A percentile compares a stretch with the other conserved stretches of the same genome.
Evolutionary conservation across 1,140 invertebrate species (phyloP).

Genomic region (Probaryconus sp.): DNA sequence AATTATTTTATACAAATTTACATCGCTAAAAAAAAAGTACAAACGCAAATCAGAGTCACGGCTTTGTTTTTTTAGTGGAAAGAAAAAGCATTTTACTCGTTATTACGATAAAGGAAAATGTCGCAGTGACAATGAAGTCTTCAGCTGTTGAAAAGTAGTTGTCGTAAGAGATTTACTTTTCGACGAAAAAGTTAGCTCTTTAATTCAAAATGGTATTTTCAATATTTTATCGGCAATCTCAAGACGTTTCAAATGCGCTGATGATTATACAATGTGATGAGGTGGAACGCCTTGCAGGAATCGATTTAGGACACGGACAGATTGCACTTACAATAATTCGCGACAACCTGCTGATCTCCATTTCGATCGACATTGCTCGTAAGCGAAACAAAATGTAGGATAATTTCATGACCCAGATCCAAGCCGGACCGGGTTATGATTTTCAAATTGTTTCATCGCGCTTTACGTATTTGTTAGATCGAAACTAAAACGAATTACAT

Average conservation of each 20-base stretch:
- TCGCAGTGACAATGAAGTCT: slow-evolving; percentile 17
- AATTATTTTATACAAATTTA: too few relatives aligned
- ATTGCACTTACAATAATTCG: slow-evolving; percentile 40
- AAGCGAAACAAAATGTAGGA: slow-evolving; percentile 24
- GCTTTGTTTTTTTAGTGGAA: too few relatives aligned
- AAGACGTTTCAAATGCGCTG: slow-evolving; percentile 11
- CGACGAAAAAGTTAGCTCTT: slow-evolving; percentile 6
- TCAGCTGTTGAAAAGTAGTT: slow-evolving; percentile 27
- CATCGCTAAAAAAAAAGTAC: too few relatives aligned
- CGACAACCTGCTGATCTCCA: slow-evolving; percentile 31
- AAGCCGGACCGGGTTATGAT: slow-evolving; percentile 39
- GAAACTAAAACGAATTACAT: neutral
- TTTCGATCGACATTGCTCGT: slow-evolving; percentile 20
- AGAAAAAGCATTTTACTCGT: too few relatives aligned
- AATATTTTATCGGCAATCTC: slow-evolving; percentile 27
- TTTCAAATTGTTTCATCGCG: slow-evolving; percentile 28
- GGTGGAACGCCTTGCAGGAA: slow-evolving; percentile 25
- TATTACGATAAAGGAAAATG: neutral
- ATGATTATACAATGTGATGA: slow-evolving; percentile 11
- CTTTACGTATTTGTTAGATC: slow-evolving; percentile 34
- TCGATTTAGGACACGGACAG: slow-evolving; percentile 24
- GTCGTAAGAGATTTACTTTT: slow-evolving; percentile 33
- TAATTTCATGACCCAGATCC: slow-evolving; percentile 46
- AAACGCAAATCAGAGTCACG: too few relatives aligned
- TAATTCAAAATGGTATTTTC: slow-evolving; percentile 20